phyloP scores from a whole-genome alignment of 2,113 vertebrate genomes.

The Archocentrus centrarchus region DNA sequence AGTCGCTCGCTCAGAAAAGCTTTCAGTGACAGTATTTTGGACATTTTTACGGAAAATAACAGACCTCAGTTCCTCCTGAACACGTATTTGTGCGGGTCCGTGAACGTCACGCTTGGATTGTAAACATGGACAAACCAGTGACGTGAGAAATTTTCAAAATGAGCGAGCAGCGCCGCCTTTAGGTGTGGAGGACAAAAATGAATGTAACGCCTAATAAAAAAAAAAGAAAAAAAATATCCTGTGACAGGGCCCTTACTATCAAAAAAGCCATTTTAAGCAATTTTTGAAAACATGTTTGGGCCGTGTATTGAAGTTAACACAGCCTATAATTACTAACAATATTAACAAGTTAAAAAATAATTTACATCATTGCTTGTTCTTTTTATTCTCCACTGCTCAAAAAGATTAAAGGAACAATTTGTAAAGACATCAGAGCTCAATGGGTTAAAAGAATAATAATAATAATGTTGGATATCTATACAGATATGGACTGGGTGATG shows the following conservation, averaged over 20 bases:
- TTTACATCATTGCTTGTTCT: too few relatives aligned
- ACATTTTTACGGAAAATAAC: not conserved
- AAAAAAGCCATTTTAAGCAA: too few relatives aligned
- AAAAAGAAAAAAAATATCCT: not conserved
- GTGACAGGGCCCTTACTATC: not conserved
- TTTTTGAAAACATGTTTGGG: too few relatives aligned
- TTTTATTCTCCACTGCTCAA: too few relatives aligned
- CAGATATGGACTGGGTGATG: too few relatives aligned
- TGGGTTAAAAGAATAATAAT: too few relatives aligned
- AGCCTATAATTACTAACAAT: too few relatives aligned
- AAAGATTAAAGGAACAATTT: too few relatives aligned
- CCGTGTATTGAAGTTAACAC: too few relatives aligned
- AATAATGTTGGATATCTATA: too few relatives aligned
- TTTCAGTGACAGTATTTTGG: constrained; percentile 63
- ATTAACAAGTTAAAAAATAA: too few relatives aligned
- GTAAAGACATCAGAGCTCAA: too few relatives aligned
- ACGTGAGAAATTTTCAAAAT: not conserved
- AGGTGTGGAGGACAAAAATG: constrained; percentile 35
- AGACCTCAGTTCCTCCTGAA: not conserved
- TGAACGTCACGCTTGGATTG: constrained; percentile 75
- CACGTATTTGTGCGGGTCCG: constrained; percentile 39
- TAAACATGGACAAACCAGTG: constrained; percentile 67
- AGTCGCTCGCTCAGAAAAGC: constrained; percentile 68
- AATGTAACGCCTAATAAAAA: not conserved
- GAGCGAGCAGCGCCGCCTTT: constrained; percentile 29